Evolutionary conservation across 2,113 vertebrate genomes (phyloP).

Genomic region (Psittacus erithacus): DNA sequence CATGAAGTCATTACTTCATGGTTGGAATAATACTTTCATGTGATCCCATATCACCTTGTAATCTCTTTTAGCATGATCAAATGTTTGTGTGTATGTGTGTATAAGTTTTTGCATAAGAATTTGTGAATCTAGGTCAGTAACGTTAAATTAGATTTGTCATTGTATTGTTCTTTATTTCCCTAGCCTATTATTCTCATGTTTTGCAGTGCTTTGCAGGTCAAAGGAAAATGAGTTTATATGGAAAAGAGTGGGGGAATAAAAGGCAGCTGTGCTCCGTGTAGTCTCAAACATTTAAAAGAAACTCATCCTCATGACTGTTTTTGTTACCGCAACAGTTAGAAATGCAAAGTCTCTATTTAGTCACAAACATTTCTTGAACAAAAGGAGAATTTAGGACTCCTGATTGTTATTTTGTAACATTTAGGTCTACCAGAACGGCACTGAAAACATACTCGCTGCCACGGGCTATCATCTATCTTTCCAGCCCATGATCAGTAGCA

Average conservation of each 20-base stretch:
- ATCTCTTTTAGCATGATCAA: background rate
- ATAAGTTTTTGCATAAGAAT: background rate
- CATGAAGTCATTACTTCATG: background rate
- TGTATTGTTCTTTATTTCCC: background rate
- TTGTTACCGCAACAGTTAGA: background rate
- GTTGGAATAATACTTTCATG: background rate
- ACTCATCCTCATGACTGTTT: background rate
- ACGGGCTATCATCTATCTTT: fast-evolving
- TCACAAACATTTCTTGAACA: background rate
- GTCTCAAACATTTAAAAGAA: background rate
- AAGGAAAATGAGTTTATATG: constrained; percentile 23
- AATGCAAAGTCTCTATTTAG: background rate
- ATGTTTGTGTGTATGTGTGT: background rate
- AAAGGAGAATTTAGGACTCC: background rate
- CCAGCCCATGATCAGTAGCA: fast-evolving
- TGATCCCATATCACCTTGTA: fast-evolving
- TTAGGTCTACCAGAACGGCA: background rate
- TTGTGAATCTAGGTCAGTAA: background rate
- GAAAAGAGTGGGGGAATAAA: background rate
- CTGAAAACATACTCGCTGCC: background rate
- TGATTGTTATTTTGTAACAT: background rate
- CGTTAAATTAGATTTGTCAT: background rate
- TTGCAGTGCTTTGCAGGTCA: constrained; percentile 13
- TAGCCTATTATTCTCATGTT: background rate
- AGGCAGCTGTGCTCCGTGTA: background rate